Evolutionary conservation across 2,888 invertebrate genomes (phyloP), one percentile per base, ranked within the genome.

Genomic region (Athalia cordata): DNA sequence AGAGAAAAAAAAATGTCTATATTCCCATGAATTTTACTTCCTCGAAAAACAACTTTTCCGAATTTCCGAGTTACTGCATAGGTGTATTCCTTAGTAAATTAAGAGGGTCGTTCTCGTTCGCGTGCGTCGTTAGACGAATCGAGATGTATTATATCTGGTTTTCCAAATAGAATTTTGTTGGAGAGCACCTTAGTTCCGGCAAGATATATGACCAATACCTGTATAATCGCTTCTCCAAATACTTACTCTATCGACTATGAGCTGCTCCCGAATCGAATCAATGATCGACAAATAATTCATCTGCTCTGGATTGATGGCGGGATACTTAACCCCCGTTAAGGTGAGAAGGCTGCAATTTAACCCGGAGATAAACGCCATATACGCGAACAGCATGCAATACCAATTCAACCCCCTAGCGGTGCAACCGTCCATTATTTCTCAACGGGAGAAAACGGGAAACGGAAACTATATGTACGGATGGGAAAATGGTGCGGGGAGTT

Each of bases 241-340:
- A 57, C 72, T 45, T 6, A 59, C 43, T 47, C 57, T 29, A 29
- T 29, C 29, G 29, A 29, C 29, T 29, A 29, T 29, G 29, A 29
- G 29, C 29, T 45, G 72, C 2, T 5, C 47, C 52, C 5, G 47
- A 47, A 47, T 45, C 45, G 47, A 47, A n/a, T 49, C 59, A 72
- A 47, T 72, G 59, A 72, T 72, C 15, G 72, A 72, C 59, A 72
- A 72, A 72, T 52, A 59, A 45, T 72, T 59, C 59, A 7, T 47
- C 8, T 4, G 70, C 43, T n/a, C 13, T 43, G 43, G 59, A 47
- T 70, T 70, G 7, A 43, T 7, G 45, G 45, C 13, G 4, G 45
- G 52, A 2, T 52, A 11, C 11, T 9, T 9, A 52, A 7, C 7
- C 11, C 52, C 52, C 52, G 52, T 52, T 52, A 52, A 52, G 29